A percentile compares a stretch with the other conserved stretches of the same genome.
Evolutionary conservation across 2,113 vertebrate species (phyloP).

Genomic region (Ceyx melanurus): DNA sequence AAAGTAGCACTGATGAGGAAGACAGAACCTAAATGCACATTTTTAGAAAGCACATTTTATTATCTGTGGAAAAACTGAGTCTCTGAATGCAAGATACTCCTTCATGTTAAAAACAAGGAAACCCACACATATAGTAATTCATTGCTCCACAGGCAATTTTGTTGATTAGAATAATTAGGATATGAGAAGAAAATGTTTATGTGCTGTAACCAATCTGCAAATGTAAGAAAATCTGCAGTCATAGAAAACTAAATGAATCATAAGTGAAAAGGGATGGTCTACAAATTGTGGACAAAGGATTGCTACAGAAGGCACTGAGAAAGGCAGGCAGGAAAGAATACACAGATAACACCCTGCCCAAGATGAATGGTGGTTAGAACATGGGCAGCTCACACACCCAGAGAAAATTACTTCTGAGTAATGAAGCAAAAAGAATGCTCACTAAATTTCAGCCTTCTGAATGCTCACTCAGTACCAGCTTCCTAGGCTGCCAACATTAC

Average conservation of each 20-base stretch:
- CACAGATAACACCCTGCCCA: background rate
- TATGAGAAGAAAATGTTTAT: background rate
- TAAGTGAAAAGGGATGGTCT: background rate
- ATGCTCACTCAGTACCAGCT: background rate
- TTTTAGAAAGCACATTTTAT: background rate
- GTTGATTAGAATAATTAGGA: slow-evolving; percentile 12
- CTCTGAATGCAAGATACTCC: background rate
- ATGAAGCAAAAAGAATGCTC: background rate
- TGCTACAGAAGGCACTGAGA: background rate
- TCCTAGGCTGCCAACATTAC: background rate
- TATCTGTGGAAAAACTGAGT: background rate
- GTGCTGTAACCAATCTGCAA: slow-evolving; percentile 16
- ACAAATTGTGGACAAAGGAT: background rate
- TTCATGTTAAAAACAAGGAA: background rate
- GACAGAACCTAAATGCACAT: background rate
- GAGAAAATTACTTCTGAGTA: background rate
- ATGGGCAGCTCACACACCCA: background rate
- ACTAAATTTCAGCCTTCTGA: background rate
- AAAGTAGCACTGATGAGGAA: background rate
- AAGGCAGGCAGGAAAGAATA: background rate
- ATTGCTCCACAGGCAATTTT: background rate
- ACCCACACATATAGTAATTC: background rate
- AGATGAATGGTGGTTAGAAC: background rate
- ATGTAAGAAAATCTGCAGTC: slow-evolving; percentile 22
- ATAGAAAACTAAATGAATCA: background rate